Base-by-base conservation (phyloP, 2,888 invertebrate genomes). In the Tachina lurida region DNA sequence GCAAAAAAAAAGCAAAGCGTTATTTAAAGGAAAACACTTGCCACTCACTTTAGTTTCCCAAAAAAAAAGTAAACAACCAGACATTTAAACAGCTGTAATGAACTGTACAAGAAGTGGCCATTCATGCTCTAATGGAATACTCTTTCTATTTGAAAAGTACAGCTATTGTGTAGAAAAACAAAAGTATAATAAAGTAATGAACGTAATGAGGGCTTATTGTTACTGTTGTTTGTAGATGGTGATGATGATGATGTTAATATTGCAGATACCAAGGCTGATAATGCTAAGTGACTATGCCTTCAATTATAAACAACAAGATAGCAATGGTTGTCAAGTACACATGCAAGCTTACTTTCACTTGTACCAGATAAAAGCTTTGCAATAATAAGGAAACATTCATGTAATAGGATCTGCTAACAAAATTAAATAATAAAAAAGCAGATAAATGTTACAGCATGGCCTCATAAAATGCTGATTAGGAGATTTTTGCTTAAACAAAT, bases 231-330 rank as follows among this genome's bases (percentile, higher is more conserved):
- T 70, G 17, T 54, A 22, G 22, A 47, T 39, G 65, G 31, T 49
- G 54, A 19, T 15, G 41, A 31, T 31, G 31, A 31, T 31, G 7
- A 31, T 31, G 7, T 7, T 31, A 31, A 31, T 31, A 31, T 10
- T 60, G 67, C 67, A 52, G 49, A 60, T 41, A 22, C 7, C 13
- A 39, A 60, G 47, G n/a, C n/a, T 17, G 39, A 49, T 74, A 52
- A 43, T 19, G 19, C 17, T 41, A 43, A 31, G 31, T 31, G 31
- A 63, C 1, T 62, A 49, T 60, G 17, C 17, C 67, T 76, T 77
- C 68, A 68, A 67, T 68, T 77, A 67, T 68, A 58, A 67, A 77
- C 22, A 68, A 49, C 19, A 58, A 49, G 39, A 58, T 67, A 65
- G 39, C 17, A 47, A 67, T 19, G 56, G 47, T 43, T 47, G 67